These are phyloP conservation scores for Saccostrea echinata DNA, from an alignment of 1,140 invertebrate genomes.

Conservation along the genomic window DNA sequence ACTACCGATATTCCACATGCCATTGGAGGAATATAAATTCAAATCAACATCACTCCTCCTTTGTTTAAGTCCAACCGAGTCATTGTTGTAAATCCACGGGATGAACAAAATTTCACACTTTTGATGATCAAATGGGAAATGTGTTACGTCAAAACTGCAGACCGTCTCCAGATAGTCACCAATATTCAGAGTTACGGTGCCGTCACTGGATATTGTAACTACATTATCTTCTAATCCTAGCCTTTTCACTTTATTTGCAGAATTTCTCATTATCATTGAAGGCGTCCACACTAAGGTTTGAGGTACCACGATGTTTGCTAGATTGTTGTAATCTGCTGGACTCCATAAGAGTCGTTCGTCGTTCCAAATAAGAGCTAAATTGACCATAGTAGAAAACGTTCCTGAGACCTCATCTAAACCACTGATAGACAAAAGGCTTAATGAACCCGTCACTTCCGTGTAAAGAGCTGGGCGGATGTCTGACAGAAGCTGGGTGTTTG, in stretches of 20 bases:
- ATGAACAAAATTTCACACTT: conserved; percentile 98
- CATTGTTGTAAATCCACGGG: conserved; percentile 85
- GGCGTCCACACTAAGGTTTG: conserved; percentile 51
- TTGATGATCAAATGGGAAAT: conserved; percentile 90
- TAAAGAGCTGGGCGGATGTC: not conserved
- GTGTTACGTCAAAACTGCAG: conserved; percentile 87
- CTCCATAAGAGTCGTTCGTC: conserved; percentile 34
- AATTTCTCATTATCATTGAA: conserved; percentile 51
- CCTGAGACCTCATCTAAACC: conserved; percentile 28
- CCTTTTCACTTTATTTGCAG: conserved; percentile 32
- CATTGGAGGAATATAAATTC: conserved; percentile 40
- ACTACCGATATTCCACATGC: conserved; percentile 24
- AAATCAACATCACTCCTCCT: not conserved
- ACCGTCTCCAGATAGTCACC: conserved; percentile 98
- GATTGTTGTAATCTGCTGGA: conserved; percentile 33
- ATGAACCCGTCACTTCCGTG: not conserved
- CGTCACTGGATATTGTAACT: conserved; percentile 83
- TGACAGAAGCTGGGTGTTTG: not conserved
- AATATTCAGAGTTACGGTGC: conserved; percentile 97
- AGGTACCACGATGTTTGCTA: conserved; percentile 42
- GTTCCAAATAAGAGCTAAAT: not conserved
- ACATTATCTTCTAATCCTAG: conserved; percentile 37
- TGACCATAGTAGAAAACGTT: conserved; percentile 16
- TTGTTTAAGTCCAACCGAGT: not conserved
- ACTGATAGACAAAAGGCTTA: conserved; percentile 2